A percentile compares a stretch with the other conserved stretches of the same genome.
Evolutionary conservation across 2,113 vertebrate species (phyloP).

Genomic region (Phoenicopterus ruber): DNA sequence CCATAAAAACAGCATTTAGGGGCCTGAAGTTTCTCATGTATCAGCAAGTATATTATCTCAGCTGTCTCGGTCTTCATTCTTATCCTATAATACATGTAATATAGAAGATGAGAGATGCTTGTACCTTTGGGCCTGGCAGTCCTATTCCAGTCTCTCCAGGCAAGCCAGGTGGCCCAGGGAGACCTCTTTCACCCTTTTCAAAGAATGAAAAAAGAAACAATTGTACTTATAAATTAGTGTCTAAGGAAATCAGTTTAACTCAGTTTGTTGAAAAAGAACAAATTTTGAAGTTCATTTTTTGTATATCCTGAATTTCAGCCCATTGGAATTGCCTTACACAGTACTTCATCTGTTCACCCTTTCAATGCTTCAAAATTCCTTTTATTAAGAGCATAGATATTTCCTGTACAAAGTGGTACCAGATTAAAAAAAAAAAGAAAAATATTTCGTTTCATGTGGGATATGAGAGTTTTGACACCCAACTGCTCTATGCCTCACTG

Average conservation of each 20-base stretch:
- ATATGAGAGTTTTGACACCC: neutral
- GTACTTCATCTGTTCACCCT: neutral
- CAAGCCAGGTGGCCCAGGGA: conserved; percentile 79
- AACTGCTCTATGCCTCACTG: neutral
- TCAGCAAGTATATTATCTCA: neutral
- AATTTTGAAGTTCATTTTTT: neutral
- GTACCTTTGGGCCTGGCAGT: conserved; percentile 85
- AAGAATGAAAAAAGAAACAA: conserved; percentile 3
- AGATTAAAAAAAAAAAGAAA: neutral
- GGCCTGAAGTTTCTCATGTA: neutral
- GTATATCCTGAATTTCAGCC: neutral
- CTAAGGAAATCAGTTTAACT: neutral
- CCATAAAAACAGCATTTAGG: neutral
- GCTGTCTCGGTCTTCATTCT: neutral
- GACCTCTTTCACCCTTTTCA: conserved; percentile 86
- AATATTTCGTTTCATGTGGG: neutral
- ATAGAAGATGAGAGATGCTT: neutral
- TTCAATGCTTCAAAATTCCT: neutral
- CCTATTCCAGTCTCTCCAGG: conserved; percentile 87
- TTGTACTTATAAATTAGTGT: neutral
- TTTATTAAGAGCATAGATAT: neutral
- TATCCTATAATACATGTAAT: neutral
- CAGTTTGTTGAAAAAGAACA: neutral
- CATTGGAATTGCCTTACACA: neutral
- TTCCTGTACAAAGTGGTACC: neutral